Evolutionary conservation across 2,797 vertebrate species (phyloP), one percentile per base, ranked within the genome.

Genomic region (Merluccius polli): DNA sequence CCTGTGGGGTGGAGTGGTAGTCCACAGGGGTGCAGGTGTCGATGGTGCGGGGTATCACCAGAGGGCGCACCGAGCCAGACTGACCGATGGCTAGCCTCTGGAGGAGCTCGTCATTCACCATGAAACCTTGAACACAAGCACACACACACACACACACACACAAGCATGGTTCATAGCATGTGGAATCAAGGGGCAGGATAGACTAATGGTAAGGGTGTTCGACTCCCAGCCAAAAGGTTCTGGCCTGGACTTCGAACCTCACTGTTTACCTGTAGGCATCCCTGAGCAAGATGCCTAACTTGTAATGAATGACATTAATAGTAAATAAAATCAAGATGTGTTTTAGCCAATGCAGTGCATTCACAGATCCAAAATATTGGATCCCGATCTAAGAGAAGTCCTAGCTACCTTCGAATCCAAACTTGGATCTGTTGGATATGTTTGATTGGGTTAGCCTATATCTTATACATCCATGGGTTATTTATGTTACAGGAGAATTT

Each of bases 41-140:
- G 2, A 41, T 75, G 18, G 88, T 41, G 36, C 78, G 90, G 1
- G 92, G 90, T 70, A 89, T 89, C 73, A 86, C 79, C n/a, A 77
- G 78, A 9, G 80, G 71, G 12, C 88, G 91, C 15, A 10, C 13
- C 0, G 85, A 88, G 27, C 31, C 75, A 76, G 78, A 82, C 82
- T 82, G 92, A 2, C 82, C 84, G 0, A 89, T 91, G n/a, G 95
- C 92, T 69, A 97, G 72, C 65, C 93, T 90, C 77, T 92, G 87
- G 30, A 93, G 82, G 63, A 97, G 93, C 86, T 97, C 96, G 69
- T 95, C 93, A 16, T 96, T 97, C 86, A 96, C 85, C 1, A 93
- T 87, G 32, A 88, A 74, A 11, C 87, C 92, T 93, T 65, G 59
- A 2, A 48, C 13, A 48, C 1, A 48, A 3, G 6, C 41, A 18